Evolutionary conservation across 1,140 invertebrate species (phyloP).

Genomic region (Bombus confusus): DNA sequence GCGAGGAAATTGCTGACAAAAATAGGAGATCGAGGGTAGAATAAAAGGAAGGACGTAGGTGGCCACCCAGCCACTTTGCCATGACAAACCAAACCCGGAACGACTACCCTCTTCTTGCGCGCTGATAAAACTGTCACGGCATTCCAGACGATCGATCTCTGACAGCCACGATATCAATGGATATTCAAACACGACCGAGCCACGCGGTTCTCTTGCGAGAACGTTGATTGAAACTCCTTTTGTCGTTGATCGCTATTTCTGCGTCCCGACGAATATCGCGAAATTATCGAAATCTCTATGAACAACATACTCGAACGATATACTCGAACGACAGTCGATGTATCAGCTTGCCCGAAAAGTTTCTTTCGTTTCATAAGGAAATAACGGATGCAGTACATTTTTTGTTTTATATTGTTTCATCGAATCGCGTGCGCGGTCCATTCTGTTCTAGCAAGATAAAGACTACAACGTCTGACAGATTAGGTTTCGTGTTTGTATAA

Average conservation of each 20-base stretch:
- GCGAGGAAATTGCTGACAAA: conserved; percentile 21
- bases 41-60: conserved; percentile 28
- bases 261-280: background rate
- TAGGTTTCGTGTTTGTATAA: too few relatives aligned
- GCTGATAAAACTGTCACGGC: conserved; percentile 44
- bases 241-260: background rate
- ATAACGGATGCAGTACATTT: too few relatives aligned
- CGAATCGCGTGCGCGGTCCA: too few relatives aligned
- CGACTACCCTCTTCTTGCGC: conserved; percentile 1
- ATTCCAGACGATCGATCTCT: conserved; percentile 33
- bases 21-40: conserved; percentile 12
- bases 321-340: background rate
- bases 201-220: background rate
- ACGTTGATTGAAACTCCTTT: background rate
- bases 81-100: conserved; percentile 26
- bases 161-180: conserved; percentile 27
- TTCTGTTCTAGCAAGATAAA: too few relatives aligned
- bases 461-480: too few relatives aligned
- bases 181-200: background rate
- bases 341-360: too few relatives aligned
- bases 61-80: conserved; percentile 24
- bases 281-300: background rate
- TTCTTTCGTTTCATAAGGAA: too few relatives aligned
- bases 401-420: too few relatives aligned
- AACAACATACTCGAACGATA: too few relatives aligned